Percentiles rank a stretch among this genome's conserved stretches.
Evolutionary conservation across 2,113 vertebrate genomes (phyloP).

Genomic region (Cephalopholis sonnerati): DNA sequence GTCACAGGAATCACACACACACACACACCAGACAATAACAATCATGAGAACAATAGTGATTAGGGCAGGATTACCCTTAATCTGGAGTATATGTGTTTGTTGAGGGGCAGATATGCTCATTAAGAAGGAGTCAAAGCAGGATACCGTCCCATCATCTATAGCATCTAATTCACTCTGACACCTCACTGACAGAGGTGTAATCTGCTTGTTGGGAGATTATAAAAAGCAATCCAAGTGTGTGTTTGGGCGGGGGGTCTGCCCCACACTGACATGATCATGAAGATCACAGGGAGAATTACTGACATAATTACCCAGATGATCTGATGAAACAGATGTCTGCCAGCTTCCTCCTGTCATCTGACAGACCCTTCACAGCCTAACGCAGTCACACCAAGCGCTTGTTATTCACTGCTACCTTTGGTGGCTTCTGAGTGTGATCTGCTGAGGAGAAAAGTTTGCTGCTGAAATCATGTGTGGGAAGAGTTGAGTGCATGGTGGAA

Average conservation of each 20-base stretch:
- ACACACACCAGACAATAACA: constrained; percentile 35
- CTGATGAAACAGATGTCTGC: constrained; percentile 66
- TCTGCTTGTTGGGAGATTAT: constrained; percentile 74
- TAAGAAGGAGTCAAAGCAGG: constrained; percentile 12
- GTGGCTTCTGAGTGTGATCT: background rate
- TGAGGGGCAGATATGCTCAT: constrained; percentile 47
- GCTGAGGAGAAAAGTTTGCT: background rate
- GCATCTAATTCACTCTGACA: constrained; percentile 30
- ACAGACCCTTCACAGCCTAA: constrained; percentile 38
- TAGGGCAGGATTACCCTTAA: constrained; percentile 63
- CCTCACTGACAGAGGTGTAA: constrained; percentile 59
- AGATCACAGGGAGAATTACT: constrained; percentile 63
- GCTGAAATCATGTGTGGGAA: background rate
- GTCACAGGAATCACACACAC: constrained; percentile 16
- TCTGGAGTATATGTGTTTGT: constrained; percentile 62
- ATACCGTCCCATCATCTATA: background rate
- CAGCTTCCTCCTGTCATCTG: constrained; percentile 12
- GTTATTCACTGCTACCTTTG: background rate
- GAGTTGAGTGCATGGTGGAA: background rate
- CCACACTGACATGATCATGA: constrained; percentile 17
- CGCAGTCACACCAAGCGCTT: background rate
- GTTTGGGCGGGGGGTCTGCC: background rate
- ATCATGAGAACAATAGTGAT: constrained; percentile 57
- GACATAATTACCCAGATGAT: constrained; percentile 71
- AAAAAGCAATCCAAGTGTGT: constrained; percentile 59